Evolutionary conservation across 2,797 vertebrate species (phyloP).

Genomic region (Trematomus bernacchii): DNA sequence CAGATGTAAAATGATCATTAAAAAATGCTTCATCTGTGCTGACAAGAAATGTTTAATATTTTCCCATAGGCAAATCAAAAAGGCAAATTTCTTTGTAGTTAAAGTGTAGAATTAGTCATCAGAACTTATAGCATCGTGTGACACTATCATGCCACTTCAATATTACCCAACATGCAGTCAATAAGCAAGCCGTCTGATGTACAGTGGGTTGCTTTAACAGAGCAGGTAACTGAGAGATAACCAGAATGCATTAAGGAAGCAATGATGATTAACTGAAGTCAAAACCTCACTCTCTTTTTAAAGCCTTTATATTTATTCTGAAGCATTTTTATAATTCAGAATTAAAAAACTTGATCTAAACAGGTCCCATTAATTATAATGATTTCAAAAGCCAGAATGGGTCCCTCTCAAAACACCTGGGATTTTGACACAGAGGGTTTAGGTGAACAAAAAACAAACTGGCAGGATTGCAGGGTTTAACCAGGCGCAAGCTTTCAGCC

Average conservation of each 20-base stretch:
- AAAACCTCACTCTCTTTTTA: slow-evolving; percentile 16
- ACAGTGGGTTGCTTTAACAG: slow-evolving; percentile 12
- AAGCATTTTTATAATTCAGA: not conserved
- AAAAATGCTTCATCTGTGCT: slow-evolving; percentile 34
- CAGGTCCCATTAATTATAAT: not conserved
- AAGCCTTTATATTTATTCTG: slow-evolving; percentile 8
- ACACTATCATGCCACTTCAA: not conserved
- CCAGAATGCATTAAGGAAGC: slow-evolving; percentile 26
- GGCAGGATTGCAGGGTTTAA: not conserved
- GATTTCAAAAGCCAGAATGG: slow-evolving; percentile 1
- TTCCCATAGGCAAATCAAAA: slow-evolving; percentile 36
- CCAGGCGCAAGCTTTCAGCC: not conserved
- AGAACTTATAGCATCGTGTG: slow-evolving; percentile 10
- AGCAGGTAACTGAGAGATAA: slow-evolving; percentile 18
- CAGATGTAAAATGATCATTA: slow-evolving; percentile 42
- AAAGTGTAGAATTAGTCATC: slow-evolving; percentile 28
- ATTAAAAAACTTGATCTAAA: slow-evolving; percentile 5
- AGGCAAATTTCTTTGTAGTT: slow-evolving; percentile 10
- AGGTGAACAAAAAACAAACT: not conserved
- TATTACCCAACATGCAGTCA: not conserved
- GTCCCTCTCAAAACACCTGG: not conserved
- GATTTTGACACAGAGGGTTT: not conserved
- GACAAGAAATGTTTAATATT: slow-evolving; percentile 21
- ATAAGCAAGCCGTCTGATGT: slow-evolving; percentile 6
- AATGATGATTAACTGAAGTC: slow-evolving; percentile 23